phyloP scores from a whole-genome alignment of 1,140 invertebrate genomes.

The Helicoverpa zea region DNA sequence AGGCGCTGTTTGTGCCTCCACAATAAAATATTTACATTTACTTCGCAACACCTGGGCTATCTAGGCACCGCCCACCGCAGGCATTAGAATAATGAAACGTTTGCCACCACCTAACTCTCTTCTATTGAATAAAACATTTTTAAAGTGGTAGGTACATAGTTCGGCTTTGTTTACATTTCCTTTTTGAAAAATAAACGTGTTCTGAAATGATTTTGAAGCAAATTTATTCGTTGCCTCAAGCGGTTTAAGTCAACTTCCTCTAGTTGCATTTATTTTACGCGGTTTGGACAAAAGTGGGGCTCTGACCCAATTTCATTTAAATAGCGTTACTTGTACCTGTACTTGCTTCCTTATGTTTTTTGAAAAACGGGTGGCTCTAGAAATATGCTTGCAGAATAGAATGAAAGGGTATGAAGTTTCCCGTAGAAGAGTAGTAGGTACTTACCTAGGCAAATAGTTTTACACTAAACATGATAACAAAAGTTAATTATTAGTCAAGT shows the following conservation, averaged over 20 bases:
- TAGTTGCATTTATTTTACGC: slow-evolving; percentile 43
- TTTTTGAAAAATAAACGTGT: slow-evolving; percentile 41
- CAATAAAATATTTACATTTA: slow-evolving; percentile 86
- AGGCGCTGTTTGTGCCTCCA: slow-evolving; percentile 82
- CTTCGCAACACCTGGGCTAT: slow-evolving; percentile 79
- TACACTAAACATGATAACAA: too few species aligned
- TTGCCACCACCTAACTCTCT: slow-evolving; percentile 61
- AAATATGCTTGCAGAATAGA: not conserved
- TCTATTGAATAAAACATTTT: slow-evolving; percentile 73
- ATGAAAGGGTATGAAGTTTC: not conserved
- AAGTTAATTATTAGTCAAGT: too few species aligned
- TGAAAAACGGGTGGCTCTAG: not conserved
- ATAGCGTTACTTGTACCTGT: not conserved
- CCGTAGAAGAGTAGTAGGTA: too few species aligned
- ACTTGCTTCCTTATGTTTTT: not conserved
- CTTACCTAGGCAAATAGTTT: too few species aligned
- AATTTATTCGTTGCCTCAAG: slow-evolving; percentile 40
- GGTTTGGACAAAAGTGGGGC: slow-evolving; percentile 22
- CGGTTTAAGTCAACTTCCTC: slow-evolving; percentile 38
- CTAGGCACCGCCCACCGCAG: slow-evolving; percentile 68
- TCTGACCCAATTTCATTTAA: slow-evolving; percentile 35
- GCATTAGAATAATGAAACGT: slow-evolving; percentile 82
- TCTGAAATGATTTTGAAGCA: slow-evolving; percentile 41
- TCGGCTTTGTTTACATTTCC: slow-evolving; percentile 30
- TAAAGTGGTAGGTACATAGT: slow-evolving; percentile 42